These are phyloP conservation scores for Parotocinclus haroldoi DNA, from an alignment of 2,797 vertebrate genomes.

Conservation along the genomic window DNA sequence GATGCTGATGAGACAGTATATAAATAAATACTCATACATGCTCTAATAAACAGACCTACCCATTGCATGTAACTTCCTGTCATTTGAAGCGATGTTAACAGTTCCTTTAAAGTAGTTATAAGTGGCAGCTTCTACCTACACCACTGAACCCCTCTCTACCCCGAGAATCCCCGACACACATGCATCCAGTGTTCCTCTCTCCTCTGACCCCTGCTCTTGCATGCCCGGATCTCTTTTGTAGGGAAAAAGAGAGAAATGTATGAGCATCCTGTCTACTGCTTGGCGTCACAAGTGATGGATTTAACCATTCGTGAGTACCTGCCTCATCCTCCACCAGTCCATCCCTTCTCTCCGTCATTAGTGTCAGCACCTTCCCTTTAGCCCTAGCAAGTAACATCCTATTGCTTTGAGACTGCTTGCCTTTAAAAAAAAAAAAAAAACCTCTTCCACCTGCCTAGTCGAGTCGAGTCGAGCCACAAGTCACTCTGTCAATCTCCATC, in stretches of 20 bases:
- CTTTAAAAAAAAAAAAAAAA: too few species aligned
- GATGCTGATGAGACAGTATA: too few species aligned
- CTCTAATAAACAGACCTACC: too few species aligned
- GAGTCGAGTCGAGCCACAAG: constrained; percentile 76
- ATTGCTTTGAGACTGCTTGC: constrained; percentile 76
- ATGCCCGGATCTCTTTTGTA: constrained; percentile 99
- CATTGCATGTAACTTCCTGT: not conserved
- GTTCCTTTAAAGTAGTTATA: not conserved
- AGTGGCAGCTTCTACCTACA: not conserved
- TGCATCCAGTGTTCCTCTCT: constrained; percentile 76
- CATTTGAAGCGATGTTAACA: not conserved
- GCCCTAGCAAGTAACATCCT: constrained; percentile 62
- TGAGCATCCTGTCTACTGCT: constrained; percentile 99
- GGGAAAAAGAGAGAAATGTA: constrained; percentile 99
- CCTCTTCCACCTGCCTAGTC: constrained; percentile 82
- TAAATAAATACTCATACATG: too few species aligned
- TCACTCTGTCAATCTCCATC: constrained; percentile 72
- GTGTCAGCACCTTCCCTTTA: constrained; percentile 29
- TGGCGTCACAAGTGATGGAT: constrained; percentile 99
- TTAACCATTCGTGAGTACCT: constrained; percentile 99
- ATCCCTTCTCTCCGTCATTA: constrained; percentile 45
- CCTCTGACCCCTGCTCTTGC: constrained; percentile 92
- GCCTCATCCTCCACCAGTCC: constrained; percentile 79
- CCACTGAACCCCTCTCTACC: not conserved
- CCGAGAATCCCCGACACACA: constrained; percentile 67